phyloP scores from a whole-genome alignment of 2,797 vertebrate species.

The Semaprochilodus insignis region DNA sequence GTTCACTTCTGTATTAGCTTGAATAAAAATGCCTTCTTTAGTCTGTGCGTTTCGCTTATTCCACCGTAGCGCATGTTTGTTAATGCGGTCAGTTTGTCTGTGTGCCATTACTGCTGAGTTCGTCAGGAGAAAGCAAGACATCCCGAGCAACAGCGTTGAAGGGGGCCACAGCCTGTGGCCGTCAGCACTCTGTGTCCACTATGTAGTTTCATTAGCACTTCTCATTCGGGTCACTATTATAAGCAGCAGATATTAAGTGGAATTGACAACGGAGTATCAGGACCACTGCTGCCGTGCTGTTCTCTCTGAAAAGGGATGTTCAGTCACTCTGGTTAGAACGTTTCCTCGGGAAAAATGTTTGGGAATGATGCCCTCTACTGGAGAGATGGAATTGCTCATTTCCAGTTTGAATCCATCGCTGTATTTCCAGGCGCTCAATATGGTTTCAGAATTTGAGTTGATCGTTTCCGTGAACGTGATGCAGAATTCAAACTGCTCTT shows the following conservation, averaged over 20 bases:
- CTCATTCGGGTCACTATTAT: not conserved
- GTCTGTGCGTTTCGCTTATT: not conserved
- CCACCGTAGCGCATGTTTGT: conserved; percentile 2
- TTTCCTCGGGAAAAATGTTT: conserved; percentile 34
- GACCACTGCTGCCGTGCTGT: not conserved
- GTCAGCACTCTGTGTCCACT: not conserved
- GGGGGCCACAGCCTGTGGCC: not conserved
- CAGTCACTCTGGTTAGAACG: not conserved
- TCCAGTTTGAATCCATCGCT: not conserved
- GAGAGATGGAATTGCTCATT: conserved; percentile 10
- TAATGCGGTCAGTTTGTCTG: not conserved
- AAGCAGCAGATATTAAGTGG: not conserved
- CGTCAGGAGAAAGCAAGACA: not conserved
- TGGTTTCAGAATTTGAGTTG: not conserved
- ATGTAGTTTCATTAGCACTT: not conserved
- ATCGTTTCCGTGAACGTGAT: not conserved
- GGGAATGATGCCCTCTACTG: conserved; percentile 54
- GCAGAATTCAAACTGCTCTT: not conserved
- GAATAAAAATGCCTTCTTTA: too few species aligned
- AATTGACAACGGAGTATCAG: not conserved
- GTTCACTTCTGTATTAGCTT: not conserved
- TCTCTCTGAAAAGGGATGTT: not conserved
- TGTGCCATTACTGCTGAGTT: not conserved
- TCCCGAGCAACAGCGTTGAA: conserved; percentile 10
- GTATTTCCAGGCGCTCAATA: not conserved